Percentiles rank a stretch among this genome's conserved stretches.
Conservation (phyloP, 1,140 invertebrate genomes). For the Ceratosolen fusciceps region DNA sequence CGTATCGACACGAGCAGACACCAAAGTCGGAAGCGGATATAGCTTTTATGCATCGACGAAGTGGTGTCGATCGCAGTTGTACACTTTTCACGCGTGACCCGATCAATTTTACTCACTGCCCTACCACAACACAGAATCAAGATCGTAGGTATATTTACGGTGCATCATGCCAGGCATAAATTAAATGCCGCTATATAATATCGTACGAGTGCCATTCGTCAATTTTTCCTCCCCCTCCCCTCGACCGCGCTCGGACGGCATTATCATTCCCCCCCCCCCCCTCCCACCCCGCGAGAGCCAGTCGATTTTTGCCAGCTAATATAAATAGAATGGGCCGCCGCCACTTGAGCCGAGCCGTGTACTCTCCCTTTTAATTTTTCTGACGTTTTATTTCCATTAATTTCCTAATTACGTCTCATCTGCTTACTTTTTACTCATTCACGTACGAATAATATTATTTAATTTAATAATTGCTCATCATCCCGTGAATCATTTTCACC, state of each 20-base stretch:
- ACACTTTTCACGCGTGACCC: neutral
- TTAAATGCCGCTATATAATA: conserved; percentile 11
- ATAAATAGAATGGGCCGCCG: neutral
- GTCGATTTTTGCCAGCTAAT: too few relatives aligned
- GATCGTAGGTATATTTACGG: neutral
- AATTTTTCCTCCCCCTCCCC: conserved; percentile 1
- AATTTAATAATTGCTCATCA: neutral
- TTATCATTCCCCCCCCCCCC: neutral
- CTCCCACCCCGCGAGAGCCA: too few relatives aligned
- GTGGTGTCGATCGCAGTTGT: neutral
- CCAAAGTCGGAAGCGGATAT: conserved; percentile 22
- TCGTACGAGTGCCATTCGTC: conserved; percentile 1
- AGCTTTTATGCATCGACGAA: conserved; percentile 21
- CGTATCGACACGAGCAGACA: neutral
- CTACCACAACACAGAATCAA: conserved; percentile 2
- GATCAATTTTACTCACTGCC: conserved; percentile 37
- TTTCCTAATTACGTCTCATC: neutral
- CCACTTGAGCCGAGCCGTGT: neutral
- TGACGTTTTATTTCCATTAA: conserved; percentile 4
- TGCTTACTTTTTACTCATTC: neutral
- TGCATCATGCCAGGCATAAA: conserved; percentile 17
- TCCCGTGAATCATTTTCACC: too few relatives aligned
- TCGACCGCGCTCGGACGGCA: neutral
- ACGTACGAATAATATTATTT: neutral
- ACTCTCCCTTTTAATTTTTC: conserved; percentile 12